phyloP scores from a whole-genome alignment of 2,888 invertebrate species.

The Nemoura dubitans region DNA sequence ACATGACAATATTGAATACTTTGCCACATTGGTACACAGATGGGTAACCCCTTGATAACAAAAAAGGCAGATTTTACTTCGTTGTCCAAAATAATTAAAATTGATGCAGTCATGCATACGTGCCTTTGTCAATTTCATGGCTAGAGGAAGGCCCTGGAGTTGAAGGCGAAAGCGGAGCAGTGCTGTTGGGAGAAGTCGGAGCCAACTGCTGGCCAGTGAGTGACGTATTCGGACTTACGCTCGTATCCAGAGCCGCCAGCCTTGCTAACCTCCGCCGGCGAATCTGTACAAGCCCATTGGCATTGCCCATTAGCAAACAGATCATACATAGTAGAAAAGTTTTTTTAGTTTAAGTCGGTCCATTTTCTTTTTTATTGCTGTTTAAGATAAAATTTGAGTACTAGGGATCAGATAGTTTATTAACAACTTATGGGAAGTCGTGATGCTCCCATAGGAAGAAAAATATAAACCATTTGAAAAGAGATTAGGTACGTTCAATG shows the following conservation, averaged over 20 bases:
- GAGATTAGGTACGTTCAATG: background rate
- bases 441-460: background rate
- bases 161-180: conserved; percentile 57
- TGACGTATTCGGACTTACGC: conserved; percentile 53
- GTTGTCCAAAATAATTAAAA: no score
- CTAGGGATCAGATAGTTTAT: background rate
- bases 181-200: conserved; percentile 63
- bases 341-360: background rate
- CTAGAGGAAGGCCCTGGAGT: conserved; percentile 51
- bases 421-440: background rate
- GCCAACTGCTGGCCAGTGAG: conserved; percentile 44
- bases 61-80: no score
- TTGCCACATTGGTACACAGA: no score
- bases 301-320: background rate
- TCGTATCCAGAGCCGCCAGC: conserved; percentile 70
- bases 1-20: no score
- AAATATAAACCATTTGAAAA: background rate
- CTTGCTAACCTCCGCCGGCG: conserved; percentile 79
- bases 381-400: background rate
- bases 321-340: background rate
- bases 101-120: background rate
- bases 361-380: conserved; percentile 19
- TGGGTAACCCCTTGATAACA: no score
- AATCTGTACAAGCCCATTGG: conserved; percentile 65
- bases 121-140: conserved; percentile 38